Percentiles rank a stretch among this genome's conserved stretches.
phyloP scores from a whole-genome alignment of 2,797 vertebrate species.

The Sebastes alutus region DNA sequence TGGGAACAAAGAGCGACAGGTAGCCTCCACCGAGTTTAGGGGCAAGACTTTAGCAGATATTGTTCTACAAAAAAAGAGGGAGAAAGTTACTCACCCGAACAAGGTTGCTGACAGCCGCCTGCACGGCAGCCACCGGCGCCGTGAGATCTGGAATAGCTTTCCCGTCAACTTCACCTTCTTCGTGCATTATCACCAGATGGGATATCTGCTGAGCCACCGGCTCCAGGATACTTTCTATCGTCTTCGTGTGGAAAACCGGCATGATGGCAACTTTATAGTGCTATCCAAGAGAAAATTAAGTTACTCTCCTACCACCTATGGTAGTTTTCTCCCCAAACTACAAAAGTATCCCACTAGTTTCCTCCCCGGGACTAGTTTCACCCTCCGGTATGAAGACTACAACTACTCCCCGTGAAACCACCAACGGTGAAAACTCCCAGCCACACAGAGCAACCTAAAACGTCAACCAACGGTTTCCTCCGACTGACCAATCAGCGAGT shows the following conservation, averaged over 20 bases:
- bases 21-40: conserved; percentile 56
- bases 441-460: conserved; percentile 37
- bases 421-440: conserved; percentile 59
- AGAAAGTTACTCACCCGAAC: conserved; percentile 88
- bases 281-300: conserved; percentile 56
- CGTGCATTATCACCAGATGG: conserved; percentile 99
- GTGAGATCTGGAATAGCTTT: conserved; percentile 98
- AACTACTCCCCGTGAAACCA: conserved; percentile 62
- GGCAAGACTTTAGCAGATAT: background rate
- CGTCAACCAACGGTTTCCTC: conserved; percentile 36
- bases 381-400: conserved; percentile 55
- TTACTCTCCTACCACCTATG: background rate
- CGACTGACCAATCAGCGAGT: conserved; percentile 65
- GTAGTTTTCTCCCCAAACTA: conserved; percentile 38
- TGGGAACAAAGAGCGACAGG: conserved; percentile 79
- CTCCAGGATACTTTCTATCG: conserved; percentile 98
- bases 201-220: conserved; percentile 99
- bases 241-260: conserved; percentile 99
- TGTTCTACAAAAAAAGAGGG: background rate
- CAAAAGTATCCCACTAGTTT: conserved; percentile 10
- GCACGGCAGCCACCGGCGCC: conserved; percentile 93
- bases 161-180: conserved; percentile 98
- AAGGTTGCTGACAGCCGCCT: conserved; percentile 98
- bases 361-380: conserved; percentile 50
- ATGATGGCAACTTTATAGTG: conserved; percentile 80